Conservation (phyloP, 2,113 vertebrate genomes). For the Neotoma lepida region DNA sequence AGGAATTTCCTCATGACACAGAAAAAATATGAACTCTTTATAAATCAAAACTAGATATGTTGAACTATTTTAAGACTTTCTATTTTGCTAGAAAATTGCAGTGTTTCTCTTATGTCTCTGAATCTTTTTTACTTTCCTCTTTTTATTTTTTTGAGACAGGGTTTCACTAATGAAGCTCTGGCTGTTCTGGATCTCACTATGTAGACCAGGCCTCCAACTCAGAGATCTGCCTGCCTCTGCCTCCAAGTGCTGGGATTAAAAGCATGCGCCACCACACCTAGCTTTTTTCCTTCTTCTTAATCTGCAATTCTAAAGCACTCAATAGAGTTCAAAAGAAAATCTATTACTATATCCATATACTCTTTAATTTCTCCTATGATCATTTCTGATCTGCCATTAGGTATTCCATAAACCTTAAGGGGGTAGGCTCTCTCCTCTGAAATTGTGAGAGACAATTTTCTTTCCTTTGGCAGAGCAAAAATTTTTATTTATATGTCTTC, state of each 20-base stretch:
- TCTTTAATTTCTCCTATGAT: slow-evolving; percentile 2
- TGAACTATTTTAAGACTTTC: neutral
- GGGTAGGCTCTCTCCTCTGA: neutral
- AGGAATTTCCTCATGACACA: slow-evolving; percentile 10
- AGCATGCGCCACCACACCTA: neutral
- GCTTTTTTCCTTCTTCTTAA: neutral
- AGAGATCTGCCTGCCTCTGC: neutral
- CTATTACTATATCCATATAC: neutral
- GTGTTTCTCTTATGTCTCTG: neutral
- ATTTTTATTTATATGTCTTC: slow-evolving; percentile 25
- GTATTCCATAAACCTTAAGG: neutral
- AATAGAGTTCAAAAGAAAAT: neutral
- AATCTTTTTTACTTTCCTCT: neutral
- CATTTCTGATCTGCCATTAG: neutral
- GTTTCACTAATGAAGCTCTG: neutral
- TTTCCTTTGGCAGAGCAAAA: slow-evolving; percentile 14
- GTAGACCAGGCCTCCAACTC: neutral
- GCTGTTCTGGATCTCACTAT: neutral
- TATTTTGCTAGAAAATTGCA: slow-evolving; percentile 11
- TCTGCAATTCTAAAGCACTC: slow-evolving; percentile 48
- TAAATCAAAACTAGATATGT: slow-evolving; percentile 8
- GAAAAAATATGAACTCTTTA: slow-evolving; percentile 2
- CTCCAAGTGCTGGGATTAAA: neutral
- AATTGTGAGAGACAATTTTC: slow-evolving; percentile 23
- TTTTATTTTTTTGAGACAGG: neutral